Percentiles rank a stretch among this genome's conserved stretches.
Evolutionary conservation across 2,113 vertebrate species (phyloP).

Genomic region (Rhabdomys dilectus): DNA sequence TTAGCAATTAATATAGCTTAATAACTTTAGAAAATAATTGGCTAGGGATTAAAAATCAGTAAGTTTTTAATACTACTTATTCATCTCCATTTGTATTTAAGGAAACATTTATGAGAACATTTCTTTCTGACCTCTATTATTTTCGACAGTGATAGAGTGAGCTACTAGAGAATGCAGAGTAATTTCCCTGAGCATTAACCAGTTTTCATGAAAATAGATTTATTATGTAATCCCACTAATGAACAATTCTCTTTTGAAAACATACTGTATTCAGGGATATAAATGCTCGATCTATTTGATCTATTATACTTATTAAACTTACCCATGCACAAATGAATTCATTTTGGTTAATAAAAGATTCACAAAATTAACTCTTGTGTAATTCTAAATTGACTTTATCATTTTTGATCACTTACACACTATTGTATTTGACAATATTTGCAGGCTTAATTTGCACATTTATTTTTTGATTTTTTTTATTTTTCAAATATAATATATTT

Average conservation of each 20-base stretch:
- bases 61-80: neutral
- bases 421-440: neutral
- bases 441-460: neutral
- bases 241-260: neutral
- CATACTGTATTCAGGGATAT: neutral
- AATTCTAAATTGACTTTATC: neutral
- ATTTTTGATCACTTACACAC: neutral
- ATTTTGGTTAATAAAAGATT: neutral
- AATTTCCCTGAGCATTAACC: neutral
- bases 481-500: neutral
- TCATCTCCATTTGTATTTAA: neutral
- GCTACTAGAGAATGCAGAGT: neutral
- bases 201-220: conserved; percentile 26
- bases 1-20: neutral
- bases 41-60: neutral
- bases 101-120: neutral
- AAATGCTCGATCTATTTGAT: neutral
- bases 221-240: neutral
- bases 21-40: neutral
- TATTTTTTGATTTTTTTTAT: neutral
- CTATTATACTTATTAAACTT: conserved; percentile 16
- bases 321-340: neutral
- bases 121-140: neutral
- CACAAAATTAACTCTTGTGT: neutral
- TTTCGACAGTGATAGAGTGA: neutral